Percentiles rank a stretch among this genome's conserved stretches.
phyloP scores from a whole-genome alignment of 1,140 invertebrate species.

The Heterodera carotae region DNA sequence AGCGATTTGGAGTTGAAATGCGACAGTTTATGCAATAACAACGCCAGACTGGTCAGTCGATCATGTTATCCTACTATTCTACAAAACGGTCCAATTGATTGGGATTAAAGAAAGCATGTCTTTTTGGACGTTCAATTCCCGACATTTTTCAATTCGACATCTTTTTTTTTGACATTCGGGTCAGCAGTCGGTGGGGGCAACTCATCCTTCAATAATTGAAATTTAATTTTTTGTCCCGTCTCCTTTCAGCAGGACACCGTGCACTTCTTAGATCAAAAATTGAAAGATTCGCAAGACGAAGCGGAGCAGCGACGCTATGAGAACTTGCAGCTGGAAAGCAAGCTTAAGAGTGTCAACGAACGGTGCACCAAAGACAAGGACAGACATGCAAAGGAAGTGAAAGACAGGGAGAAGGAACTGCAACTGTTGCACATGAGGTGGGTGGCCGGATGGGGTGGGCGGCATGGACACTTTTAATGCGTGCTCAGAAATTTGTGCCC shows the following conservation, averaged over 20 bases:
- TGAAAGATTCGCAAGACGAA: conserved; percentile 16
- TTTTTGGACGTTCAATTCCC: too few relatives aligned
- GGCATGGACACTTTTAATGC: too few relatives aligned
- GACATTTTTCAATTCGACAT: too few relatives aligned
- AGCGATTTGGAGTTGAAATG: conserved; percentile 22
- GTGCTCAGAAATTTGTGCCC: too few relatives aligned
- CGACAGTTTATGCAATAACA: neutral
- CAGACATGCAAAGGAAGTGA: conserved; percentile 11
- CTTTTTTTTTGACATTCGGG: too few relatives aligned
- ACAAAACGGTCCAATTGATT: neutral
- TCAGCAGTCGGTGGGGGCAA: too few relatives aligned
- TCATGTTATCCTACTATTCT: neutral
- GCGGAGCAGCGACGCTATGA: conserved; percentile 11
- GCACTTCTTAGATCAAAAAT: neutral
- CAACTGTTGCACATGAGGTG: conserved; percentile 16
- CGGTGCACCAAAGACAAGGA: neutral
- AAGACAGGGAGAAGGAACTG: conserved; percentile 29
- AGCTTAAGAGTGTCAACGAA: conserved; percentile 24
- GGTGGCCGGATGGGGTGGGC: too few relatives aligned
- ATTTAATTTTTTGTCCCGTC: neutral
- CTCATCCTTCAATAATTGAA: too few relatives aligned
- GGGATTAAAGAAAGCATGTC: too few relatives aligned
- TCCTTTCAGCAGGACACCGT: conserved; percentile 17
- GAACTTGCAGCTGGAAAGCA: conserved; percentile 15
- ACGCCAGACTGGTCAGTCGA: conserved; percentile 8